A percentile compares a stretch with the other conserved stretches of the same genome.
Evolutionary conservation across 2,797 vertebrate species (phyloP).

Genomic region (Eupleurogrammus muticus): DNA sequence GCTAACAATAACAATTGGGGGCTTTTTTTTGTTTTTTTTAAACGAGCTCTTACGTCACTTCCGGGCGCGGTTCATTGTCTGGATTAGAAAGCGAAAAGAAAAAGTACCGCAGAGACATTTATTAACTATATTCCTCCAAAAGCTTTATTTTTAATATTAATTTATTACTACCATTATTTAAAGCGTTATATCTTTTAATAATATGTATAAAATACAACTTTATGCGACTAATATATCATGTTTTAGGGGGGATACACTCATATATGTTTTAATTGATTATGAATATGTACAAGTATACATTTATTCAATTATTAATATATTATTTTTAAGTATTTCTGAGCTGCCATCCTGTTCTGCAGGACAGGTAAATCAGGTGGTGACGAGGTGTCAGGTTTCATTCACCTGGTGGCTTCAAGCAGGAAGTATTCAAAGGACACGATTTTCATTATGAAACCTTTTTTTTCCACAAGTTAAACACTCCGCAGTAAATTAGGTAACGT

Average conservation of each 20-base stretch:
- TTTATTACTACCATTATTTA: neutral
- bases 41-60: constrained; percentile 57
- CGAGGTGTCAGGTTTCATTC: constrained; percentile 68
- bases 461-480: accelerated
- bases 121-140: neutral
- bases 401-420: constrained; percentile 15
- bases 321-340: neutral
- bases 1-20: constrained; percentile 87
- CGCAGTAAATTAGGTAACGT: neutral
- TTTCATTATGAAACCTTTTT: neutral
- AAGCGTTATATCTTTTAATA: neutral
- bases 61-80: constrained; percentile 38
- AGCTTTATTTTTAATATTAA: neutral
- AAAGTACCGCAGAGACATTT: neutral
- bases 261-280: neutral
- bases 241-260: neutral
- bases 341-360: constrained; percentile 15
- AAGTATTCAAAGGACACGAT: constrained; percentile 1
- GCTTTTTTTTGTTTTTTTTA: constrained; percentile 58
- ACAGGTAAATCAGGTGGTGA: constrained; percentile 75
- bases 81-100: neutral
- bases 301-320: too few relatives aligned
- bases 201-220: neutral
- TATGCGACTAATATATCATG: neutral
- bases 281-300: neutral